phyloP scores from a whole-genome alignment of 2,888 invertebrate species.

The Tetrapedia diversipes region DNA sequence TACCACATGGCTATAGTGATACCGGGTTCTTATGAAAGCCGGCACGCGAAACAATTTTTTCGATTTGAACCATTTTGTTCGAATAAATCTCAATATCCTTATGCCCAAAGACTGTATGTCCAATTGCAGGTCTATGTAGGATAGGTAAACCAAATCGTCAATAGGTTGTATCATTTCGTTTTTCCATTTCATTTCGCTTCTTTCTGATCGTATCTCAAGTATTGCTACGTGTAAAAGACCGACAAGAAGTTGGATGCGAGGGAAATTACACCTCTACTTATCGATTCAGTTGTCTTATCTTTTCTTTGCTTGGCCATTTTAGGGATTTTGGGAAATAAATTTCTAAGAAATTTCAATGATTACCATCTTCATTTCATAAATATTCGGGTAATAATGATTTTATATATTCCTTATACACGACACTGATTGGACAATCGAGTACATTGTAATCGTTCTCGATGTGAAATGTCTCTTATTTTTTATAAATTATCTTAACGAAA shows the following conservation, averaged over 20 bases:
- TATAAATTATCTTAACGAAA: not conserved
- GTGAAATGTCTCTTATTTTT: not conserved
- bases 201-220: not conserved
- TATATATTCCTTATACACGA: not conserved
- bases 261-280: slow-evolving; percentile 14
- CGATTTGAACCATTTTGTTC: slow-evolving; percentile 20
- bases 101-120: slow-evolving; percentile 9
- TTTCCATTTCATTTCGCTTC: not conserved
- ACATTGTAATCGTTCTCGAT: too few relatives aligned
- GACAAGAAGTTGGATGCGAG: not conserved
- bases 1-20: slow-evolving; percentile 20
- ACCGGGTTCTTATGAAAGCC: slow-evolving; percentile 18
- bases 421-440: too few relatives aligned
- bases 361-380: not conserved
- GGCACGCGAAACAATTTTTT: slow-evolving; percentile 26
- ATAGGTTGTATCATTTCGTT: not conserved
- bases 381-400: not conserved
- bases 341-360: not conserved
- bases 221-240: slow-evolving; percentile 10
- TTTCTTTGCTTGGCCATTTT: not conserved
- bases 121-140: slow-evolving; percentile 5
- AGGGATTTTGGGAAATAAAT: not conserved
- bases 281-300: slow-evolving; percentile 19
- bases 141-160: slow-evolving; percentile 40
- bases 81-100: slow-evolving; percentile 15